phyloP scores from a whole-genome alignment of 2,113 vertebrate genomes.

The Bambusicola thoracicus region DNA sequence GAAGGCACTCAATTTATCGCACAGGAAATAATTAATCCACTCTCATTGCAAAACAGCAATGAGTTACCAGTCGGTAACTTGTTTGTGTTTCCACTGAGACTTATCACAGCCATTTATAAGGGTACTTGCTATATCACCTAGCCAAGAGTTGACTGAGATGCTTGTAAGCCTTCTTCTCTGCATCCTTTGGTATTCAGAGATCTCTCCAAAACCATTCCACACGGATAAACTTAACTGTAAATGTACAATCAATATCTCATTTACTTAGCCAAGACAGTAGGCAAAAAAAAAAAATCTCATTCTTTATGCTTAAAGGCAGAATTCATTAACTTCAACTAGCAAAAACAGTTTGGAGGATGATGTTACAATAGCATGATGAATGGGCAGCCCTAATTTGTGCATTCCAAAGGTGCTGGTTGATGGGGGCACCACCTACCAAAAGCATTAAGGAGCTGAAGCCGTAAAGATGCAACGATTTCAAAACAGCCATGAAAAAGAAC shows the following conservation, averaged over 20 bases:
- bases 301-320: neutral
- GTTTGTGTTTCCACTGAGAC: neutral
- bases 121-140: neutral
- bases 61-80: neutral
- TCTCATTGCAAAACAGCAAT: neutral
- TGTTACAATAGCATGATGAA: neutral
- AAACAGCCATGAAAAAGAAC: neutral
- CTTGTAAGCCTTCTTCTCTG: neutral
- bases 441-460: neutral
- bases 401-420: neutral
- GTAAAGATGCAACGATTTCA: neutral
- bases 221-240: neutral
- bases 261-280: neutral
- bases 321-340: neutral
- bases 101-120: neutral
- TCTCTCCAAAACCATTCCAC: neutral
- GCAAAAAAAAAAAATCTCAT: neutral
- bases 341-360: neutral
- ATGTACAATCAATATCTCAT: neutral
- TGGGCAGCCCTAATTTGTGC: neutral
- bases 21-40: neutral
- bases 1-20: neutral
- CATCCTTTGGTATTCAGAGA: neutral
- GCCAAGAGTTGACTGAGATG: neutral
- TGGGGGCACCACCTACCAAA: neutral